These are phyloP conservation scores for Coluber constrictor DNA, from an alignment of 2,797 vertebrate genomes.

Conservation along the genomic window DNA sequence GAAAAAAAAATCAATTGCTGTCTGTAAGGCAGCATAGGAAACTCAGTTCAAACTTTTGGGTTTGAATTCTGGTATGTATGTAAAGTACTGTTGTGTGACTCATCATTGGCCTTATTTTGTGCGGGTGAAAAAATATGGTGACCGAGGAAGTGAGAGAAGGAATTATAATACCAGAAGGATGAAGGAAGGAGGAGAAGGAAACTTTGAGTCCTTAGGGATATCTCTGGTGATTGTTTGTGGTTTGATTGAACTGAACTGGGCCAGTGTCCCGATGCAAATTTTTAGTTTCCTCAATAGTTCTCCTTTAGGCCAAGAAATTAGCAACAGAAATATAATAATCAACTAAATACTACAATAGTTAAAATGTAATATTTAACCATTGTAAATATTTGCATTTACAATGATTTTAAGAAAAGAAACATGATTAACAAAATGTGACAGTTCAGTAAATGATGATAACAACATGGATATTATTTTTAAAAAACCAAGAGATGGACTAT, in stretches of 20 bases:
- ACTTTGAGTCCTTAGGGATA: background rate
- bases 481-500: background rate
- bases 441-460: background rate
- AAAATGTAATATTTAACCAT: background rate
- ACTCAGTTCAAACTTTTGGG: background rate
- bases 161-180: background rate
- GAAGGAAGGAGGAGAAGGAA: background rate
- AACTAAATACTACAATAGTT: background rate
- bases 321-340: conserved; percentile 46
- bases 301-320: conserved; percentile 43
- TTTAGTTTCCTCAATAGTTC: conserved; percentile 47
- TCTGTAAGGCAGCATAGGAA: background rate
- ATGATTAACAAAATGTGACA: background rate
- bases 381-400: background rate
- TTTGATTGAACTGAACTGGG: background rate
- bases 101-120: background rate
- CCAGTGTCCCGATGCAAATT: conserved; percentile 39
- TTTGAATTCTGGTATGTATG: background rate
- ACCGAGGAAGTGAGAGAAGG: background rate
- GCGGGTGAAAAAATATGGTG: background rate
- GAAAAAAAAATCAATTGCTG: no score
- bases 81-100: background rate
- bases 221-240: background rate
- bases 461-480: background rate
- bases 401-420: background rate